Base-by-base conservation (phyloP, 1,140 invertebrate genomes). In the Tetramorium simillimum region DNA sequence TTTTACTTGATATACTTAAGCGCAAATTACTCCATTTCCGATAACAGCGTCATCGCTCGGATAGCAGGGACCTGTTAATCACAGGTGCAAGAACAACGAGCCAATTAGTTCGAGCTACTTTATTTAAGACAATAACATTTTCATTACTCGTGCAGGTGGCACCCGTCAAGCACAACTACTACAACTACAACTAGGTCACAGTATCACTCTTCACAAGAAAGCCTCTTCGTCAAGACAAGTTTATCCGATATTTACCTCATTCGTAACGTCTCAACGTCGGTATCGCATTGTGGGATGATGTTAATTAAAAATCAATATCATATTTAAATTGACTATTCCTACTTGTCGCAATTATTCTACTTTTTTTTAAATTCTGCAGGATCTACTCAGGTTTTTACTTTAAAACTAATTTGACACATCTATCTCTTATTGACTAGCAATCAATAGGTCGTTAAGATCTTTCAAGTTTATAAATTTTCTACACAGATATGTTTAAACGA, bases 41-140 rank as follows among this genome's bases (percentile, higher is more conserved):
- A 73, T 73, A 73, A 82, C 67, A 82, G 80, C 67, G 53, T 73
- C 78, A 56, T 46, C 80, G 51, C 67, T 72, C 37, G 80, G 51
- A 58, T 72, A 40, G 53, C 69, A 33, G 80, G 21, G 4, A 80
- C 28, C 60, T 80, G 76, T 80, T 80, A 80, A 37, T 80, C 60
- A 40, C 56, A 77, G 75, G 58, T 62, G 37, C 73, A 60, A 77
- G 75, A 69, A 82, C 53, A 46, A 58, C 67, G 40, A 69, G 33
- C 51, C 49, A 40, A 24, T 72, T 33, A 67, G 51, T 58, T 82
- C 4, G 18, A 72, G 16, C 51, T 60, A 80, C 77, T 81, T 81
- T 80, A 80, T 80, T 69, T 82, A 82, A 82, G 80, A 46, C 67
- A 73, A 72, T 82, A 82, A 82, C 80, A 73, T 46, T 82, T 73